phyloP scores from a whole-genome alignment of 1,140 invertebrate genomes.

The Diploscapter pachys region DNA sequence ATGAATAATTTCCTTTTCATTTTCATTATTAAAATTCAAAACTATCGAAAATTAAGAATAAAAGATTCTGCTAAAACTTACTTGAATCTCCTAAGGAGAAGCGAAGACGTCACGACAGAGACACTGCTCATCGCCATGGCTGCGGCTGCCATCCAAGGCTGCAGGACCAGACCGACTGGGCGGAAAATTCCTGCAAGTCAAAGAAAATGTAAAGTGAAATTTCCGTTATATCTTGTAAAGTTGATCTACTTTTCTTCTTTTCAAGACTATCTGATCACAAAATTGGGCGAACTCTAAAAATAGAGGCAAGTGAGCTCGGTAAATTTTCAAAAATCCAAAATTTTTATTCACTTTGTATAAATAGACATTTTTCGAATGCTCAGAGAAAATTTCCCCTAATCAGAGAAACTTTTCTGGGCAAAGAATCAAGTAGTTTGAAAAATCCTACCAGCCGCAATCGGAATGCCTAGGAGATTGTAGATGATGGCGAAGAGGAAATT shows the following conservation, averaged over 20 bases:
- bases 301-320: too few species aligned
- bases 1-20: background rate
- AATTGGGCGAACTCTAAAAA: too few species aligned
- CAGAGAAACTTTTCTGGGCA: too few species aligned
- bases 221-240: too few species aligned
- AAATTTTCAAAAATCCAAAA: too few species aligned
- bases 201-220: background rate
- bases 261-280: too few species aligned
- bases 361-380: too few species aligned
- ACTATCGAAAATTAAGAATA: conserved; percentile 8
- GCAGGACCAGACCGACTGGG: conserved; percentile 75
- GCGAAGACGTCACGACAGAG: conserved; percentile 89
- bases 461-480: conserved; percentile 94
- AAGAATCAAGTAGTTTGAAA: too few species aligned
- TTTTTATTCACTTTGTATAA: too few species aligned
- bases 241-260: too few species aligned
- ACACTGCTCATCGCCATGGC: conserved; percentile 97
- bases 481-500: conserved; percentile 98
- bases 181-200: conserved; percentile 72
- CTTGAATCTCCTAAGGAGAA: conserved; percentile 75
- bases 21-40: conserved; percentile 6
- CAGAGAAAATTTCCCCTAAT: too few species aligned
- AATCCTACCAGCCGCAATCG: conserved; percentile 76
- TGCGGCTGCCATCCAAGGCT: conserved; percentile 99
- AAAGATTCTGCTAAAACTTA: background rate